Base-by-base conservation (phyloP, 37 sponge, comb jelly and placozoan species). In the Bolinopsis microptera region DNA sequence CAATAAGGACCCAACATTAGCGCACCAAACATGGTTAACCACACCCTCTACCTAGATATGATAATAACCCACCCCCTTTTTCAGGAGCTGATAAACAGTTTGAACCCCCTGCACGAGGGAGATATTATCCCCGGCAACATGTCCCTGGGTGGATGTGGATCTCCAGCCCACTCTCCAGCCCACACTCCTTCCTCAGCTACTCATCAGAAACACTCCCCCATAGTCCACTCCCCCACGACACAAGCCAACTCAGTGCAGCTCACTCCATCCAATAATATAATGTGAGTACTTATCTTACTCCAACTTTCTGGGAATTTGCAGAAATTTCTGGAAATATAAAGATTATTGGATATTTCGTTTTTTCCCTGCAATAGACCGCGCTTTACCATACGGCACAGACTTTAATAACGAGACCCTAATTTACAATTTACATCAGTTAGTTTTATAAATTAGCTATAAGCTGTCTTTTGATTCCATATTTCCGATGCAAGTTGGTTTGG, bases 61-160 rank as follows among this genome's bases (percentile, higher is more conserved):
- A 80, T 8, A 22, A 18, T 28, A 34, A 31, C 35, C 34, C 22
- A 16, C 37, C 82, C 23, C 82, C 3, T 30, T 22, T 80, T 35
- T 26, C 41, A 41, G 90, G 61, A 86, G 35, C 90, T 86, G 90
- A 86, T 86, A 38, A 86, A 34, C 90, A 86, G 61, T 41, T 27
- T 86, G 90, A 86, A 86, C 61, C 90, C 90, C 26, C 61, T 86
- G 3, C 90, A 86, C 61, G 90, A 86, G 41, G 90, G 90, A 39
- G 90, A 86, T 40, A 86, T 86, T 41, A 86, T 86, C 90, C 90
- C 90, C 13, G 90, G 90, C 22, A 86, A 86, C 90, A 86, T 86
- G 61, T 86, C 90, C 0, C 90, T 86, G 25, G 61, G 61, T 18
- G 36, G 90, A 13, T 86, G 61, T 18, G 36, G 90, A 13, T 86